Evolutionary conservation across 2,888 invertebrate genomes (phyloP).

Genomic region (Microplitis manilae): DNA sequence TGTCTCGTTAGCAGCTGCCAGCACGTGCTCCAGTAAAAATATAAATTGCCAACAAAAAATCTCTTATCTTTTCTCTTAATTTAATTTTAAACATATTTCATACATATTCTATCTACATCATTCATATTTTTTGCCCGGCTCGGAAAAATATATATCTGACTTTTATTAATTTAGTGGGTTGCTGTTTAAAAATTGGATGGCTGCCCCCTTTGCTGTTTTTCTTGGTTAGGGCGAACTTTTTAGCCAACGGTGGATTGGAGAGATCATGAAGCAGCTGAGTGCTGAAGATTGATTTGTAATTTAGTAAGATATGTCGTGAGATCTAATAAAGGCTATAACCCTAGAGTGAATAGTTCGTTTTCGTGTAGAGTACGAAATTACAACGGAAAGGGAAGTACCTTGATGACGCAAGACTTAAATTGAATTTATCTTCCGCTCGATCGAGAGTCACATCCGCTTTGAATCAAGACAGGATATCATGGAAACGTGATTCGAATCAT

Average conservation of each 20-base stretch:
- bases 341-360: conserved; percentile 6
- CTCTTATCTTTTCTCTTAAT: neutral
- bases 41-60: neutral
- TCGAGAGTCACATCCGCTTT: conserved; percentile 28
- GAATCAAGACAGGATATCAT: conserved; percentile 28
- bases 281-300: neutral
- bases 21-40: conserved; percentile 19
- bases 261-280: too few species aligned
- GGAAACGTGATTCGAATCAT: conserved; percentile 25
- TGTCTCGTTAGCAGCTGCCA: conserved; percentile 60
- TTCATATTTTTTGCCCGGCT: too few species aligned
- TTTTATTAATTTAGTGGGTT: too few species aligned
- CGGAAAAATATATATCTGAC: too few species aligned
- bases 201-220: too few species aligned
- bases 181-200: too few species aligned
- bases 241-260: too few species aligned
- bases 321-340: neutral
- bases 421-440: conserved; percentile 30
- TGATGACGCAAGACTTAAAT: conserved; percentile 17
- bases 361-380: neutral
- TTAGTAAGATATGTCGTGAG: neutral
- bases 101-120: neutral
- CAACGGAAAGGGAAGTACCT: conserved; percentile 12
- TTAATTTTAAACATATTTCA: neutral
- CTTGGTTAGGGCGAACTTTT: too few species aligned